phyloP scores from a whole-genome alignment of 2,797 vertebrate species.

The Anabacerthia variegaticeps region DNA sequence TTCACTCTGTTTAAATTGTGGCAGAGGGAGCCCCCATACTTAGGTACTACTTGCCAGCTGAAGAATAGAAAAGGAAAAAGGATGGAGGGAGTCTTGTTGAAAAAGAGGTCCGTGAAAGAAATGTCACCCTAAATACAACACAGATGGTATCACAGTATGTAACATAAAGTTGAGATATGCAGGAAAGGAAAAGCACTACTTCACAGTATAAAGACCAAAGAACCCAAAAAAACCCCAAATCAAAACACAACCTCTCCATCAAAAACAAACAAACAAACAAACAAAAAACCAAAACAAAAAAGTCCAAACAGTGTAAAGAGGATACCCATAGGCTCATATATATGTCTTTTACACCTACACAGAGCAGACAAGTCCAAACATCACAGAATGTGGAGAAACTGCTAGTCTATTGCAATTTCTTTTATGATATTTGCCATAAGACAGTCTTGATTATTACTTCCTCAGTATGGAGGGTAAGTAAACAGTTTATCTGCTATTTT shows the following conservation, averaged over 20 bases:
- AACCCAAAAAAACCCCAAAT: too few species aligned
- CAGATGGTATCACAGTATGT: not conserved
- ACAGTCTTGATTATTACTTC: not conserved
- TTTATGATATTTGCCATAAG: not conserved
- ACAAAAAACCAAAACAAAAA: too few species aligned
- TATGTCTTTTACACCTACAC: not conserved
- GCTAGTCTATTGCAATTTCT: not conserved
- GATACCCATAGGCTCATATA: not conserved
- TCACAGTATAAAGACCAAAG: not conserved
- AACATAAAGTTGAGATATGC: not conserved
- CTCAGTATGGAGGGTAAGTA: not conserved
- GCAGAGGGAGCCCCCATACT: not conserved
- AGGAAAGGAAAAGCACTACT: not conserved
- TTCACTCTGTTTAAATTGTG: not conserved
- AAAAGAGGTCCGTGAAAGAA: not conserved
- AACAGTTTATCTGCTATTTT: conserved; percentile 7
- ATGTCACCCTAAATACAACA: not conserved
- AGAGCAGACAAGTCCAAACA: not conserved
- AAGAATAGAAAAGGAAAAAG: not conserved
- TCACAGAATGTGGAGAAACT: not conserved
- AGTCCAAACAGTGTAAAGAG: not conserved
- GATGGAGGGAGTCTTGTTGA: not conserved
- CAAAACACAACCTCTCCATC: too few species aligned
- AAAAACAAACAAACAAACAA: too few species aligned
- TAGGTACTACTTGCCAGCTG: not conserved